Conservation (phyloP, 2,113 vertebrate species). For the Galemys pyrenaicus region DNA sequence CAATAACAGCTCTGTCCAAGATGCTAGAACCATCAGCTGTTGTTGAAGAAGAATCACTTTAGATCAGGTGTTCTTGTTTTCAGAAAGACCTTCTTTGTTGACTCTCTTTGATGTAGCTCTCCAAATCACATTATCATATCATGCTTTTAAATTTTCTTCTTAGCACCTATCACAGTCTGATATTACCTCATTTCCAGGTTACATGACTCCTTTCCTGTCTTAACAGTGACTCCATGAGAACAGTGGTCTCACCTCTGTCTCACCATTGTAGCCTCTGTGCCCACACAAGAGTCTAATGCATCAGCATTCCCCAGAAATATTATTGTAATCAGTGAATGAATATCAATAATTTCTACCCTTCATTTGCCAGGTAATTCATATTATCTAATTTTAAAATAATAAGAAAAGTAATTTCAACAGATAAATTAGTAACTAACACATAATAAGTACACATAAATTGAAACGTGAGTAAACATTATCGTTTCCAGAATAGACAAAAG, state of each 20-base stretch:
- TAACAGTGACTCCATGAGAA: neutral
- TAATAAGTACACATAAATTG: neutral
- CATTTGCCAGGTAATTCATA: conserved; percentile 18
- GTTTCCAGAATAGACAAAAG: neutral
- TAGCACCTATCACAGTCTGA: neutral
- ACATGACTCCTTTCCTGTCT: neutral
- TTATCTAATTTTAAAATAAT: neutral
- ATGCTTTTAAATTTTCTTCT: neutral
- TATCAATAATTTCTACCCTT: neutral
- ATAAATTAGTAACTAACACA: neutral
- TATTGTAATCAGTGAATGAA: neutral
- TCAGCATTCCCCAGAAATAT: neutral
- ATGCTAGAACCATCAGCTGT: conserved; percentile 99
- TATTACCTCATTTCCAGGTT: neutral
- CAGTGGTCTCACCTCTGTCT: neutral
- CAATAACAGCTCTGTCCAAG: conserved; percentile 98
- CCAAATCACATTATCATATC: neutral
- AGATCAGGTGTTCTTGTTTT: neutral
- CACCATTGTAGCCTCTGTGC: neutral
- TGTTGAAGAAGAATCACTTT: too few species aligned
- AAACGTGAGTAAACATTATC: neutral
- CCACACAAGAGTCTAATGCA: neutral
- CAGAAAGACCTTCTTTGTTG: neutral
- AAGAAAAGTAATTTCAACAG: neutral
- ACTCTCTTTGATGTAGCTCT: neutral